Conservation (phyloP, 2,113 vertebrate species). For the Myanophis thanlyinensis region DNA sequence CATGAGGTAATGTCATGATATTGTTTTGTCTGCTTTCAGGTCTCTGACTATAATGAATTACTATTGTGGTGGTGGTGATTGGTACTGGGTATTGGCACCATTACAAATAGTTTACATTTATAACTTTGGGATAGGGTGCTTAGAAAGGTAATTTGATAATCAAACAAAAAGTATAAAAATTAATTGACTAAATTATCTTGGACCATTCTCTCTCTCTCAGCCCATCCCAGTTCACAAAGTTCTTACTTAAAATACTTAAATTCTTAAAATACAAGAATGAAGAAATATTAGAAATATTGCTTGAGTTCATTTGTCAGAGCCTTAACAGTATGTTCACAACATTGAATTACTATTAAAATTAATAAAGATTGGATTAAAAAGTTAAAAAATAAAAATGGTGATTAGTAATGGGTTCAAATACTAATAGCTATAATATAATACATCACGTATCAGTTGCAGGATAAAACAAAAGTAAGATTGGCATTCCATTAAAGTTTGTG, state of each 20-base stretch:
- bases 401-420: neutral
- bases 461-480: neutral
- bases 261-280: too few species aligned
- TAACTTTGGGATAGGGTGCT: neutral
- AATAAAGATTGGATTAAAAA: too few species aligned
- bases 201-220: too few species aligned
- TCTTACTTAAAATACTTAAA: too few species aligned
- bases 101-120: neutral
- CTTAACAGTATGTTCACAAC: too few species aligned
- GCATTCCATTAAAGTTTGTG: neutral
- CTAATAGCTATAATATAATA: neutral
- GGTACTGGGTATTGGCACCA: neutral
- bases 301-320: too few species aligned
- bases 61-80: neutral
- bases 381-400: neutral
- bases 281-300: too few species aligned
- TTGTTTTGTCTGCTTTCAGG: neutral
- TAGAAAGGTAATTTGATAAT: neutral
- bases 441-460: neutral
- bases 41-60: neutral
- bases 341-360: too few species aligned
- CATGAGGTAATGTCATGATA: neutral
- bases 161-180: neutral
- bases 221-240: too few species aligned
- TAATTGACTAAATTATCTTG: neutral